Conservation (phyloP, 2,113 vertebrate genomes). For the Tapirus terrestris region DNA sequence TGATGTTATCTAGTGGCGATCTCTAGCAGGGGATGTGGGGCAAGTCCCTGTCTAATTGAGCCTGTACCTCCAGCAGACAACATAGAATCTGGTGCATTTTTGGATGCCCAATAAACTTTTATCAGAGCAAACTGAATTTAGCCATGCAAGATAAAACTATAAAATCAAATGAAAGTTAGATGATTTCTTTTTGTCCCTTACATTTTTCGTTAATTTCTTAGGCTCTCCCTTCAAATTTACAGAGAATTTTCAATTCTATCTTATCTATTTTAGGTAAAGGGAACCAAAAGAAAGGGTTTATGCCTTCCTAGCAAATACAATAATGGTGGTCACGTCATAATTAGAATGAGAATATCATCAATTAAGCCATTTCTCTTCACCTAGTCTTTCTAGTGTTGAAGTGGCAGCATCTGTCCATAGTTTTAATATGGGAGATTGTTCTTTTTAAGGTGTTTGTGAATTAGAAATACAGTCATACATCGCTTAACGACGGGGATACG, state of each 20-base stretch:
- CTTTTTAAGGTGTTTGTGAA: not conserved
- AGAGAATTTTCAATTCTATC: not conserved
- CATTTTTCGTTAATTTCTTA: not conserved
- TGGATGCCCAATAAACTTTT: not conserved
- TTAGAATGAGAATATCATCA: not conserved
- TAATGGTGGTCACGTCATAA: not conserved
- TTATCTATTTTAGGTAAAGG: not conserved
- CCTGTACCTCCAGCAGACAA: not conserved
- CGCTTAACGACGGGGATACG: too few species aligned
- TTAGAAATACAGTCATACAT: not conserved
- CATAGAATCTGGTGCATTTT: not conserved
- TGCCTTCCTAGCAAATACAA: not conserved
- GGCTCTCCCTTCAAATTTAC: not conserved
- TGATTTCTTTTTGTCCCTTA: not conserved
- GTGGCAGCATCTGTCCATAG: not conserved
- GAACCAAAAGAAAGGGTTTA: not conserved
- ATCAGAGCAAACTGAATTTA: not conserved
- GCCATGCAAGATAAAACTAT: not conserved
- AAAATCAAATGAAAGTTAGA: not conserved
- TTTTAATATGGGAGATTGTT: not conserved
- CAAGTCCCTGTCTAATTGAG: not conserved
- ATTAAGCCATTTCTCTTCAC: not conserved
- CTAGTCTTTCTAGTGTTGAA: not conserved
- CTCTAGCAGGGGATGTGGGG: accelerated
- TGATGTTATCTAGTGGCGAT: not conserved